Evolutionary conservation across 2,888 invertebrate species (phyloP), one percentile per base, ranked within the genome.

Genomic region (Chymomyza procnemis): DNA sequence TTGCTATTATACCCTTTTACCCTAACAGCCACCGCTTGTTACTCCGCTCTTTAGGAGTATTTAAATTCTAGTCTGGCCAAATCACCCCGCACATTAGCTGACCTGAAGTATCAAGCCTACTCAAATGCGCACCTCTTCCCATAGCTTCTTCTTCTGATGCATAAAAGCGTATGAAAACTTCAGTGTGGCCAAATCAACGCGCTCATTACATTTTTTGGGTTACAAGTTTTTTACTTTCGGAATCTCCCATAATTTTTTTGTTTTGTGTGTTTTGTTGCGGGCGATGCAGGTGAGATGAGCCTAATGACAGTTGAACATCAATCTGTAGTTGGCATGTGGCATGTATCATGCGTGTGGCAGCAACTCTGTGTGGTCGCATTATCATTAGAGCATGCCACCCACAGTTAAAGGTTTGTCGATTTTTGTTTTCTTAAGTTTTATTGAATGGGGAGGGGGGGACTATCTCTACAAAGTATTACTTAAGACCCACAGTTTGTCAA

Each of bases 401-500:
- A 54, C 54, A 54, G 54, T 9, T 54, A 14, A 50, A 16, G 50
- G 50, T 50, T 52, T 12, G 16, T 52, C n/a, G n/a, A n/a, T 52
- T 21, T 52, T n/a, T 52, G 3, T 52, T 22, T 52, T 22, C 5
- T 52, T 52, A 21, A 1, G 19, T 52, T 54, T 54, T 18, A 54
- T 21, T 14, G 21, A 21, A 54, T 21, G 48, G 16, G 8, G 8
- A 54, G 22, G 5, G 52, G 18, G 52, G 52, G 8, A 54, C 6
- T 1, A 9, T 8, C 50, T 6, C n/a, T 5, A 41, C 12, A 41
- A 41, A 12, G 34, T 41, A 41, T 41, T 41, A 50, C 48, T 50
- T 18, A 50, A 18, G 34, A 26, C 56, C 56, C 56, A n/a, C 34
- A 56, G n/a, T 26, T 30, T 56, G 56, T 56, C 56, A 56, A 56